Evolutionary conservation across 1,140 invertebrate genomes (phyloP).

Genomic region (Bradynema listronoti): DNA sequence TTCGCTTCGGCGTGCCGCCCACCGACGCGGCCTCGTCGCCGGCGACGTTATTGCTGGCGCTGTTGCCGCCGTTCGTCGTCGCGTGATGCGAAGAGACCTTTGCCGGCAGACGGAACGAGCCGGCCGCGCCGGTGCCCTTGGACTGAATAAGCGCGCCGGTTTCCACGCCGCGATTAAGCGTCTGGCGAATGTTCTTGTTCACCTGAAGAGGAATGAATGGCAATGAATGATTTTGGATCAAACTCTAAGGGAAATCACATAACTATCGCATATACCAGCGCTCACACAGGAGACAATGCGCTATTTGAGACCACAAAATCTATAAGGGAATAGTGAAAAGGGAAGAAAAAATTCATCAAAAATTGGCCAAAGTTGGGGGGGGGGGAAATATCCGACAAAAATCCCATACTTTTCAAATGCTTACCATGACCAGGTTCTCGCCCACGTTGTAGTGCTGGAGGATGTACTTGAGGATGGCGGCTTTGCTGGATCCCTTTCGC

Average conservation of each 20-base stretch:
- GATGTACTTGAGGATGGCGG: conserved; percentile 40
- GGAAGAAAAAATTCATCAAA: not conserved
- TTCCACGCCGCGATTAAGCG: conserved; percentile 24
- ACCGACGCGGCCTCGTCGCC: conserved; percentile 14
- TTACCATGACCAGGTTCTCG: conserved; percentile 28
- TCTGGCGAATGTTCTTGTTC: conserved; percentile 20
- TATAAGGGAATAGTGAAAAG: not conserved
- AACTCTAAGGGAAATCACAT: not conserved
- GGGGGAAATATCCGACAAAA: conserved; percentile 1
- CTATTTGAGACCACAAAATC: not conserved
- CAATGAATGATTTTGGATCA: too few relatives aligned
- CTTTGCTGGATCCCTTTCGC: conserved; percentile 29
- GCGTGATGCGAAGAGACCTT: conserved; percentile 9
- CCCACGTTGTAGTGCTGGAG: conserved; percentile 36
- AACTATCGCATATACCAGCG: not conserved
- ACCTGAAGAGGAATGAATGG: conserved; percentile 11
- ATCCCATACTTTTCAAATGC: conserved; percentile 10
- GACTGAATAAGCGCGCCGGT: conserved; percentile 27
- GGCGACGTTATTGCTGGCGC: not conserved
- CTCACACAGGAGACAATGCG: not conserved
- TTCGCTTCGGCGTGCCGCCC: conserved; percentile 37
- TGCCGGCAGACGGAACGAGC: conserved; percentile 43
- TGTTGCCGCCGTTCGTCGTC: conserved; percentile 3
- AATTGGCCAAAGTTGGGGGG: not conserved
- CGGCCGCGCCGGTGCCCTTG: conserved; percentile 44